These are phyloP conservation scores for Oscarella lobularis DNA, from an alignment of 37 sponge, comb jelly and placozoan species.

Conservation along the genomic window DNA sequence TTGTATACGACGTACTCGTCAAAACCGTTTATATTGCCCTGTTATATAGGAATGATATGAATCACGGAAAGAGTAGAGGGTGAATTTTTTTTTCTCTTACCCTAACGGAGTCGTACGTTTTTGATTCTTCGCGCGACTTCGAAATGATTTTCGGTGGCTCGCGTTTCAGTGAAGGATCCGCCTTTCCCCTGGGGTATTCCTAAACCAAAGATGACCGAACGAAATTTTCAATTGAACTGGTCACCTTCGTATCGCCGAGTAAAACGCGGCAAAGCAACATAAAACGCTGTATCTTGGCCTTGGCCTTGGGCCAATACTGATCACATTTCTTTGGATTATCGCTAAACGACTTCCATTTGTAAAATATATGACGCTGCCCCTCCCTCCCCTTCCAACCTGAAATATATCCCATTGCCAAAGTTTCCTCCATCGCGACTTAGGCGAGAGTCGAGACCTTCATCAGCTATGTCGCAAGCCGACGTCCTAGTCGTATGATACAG, in stretches of 20 bases:
- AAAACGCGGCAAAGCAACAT: conserved; percentile 59
- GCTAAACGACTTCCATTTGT: conserved; percentile 13
- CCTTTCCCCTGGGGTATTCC: conserved; percentile 26
- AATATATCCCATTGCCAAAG: conserved; percentile 71
- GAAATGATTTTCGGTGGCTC: conserved; percentile 32
- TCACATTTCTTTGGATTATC: conserved; percentile 61
- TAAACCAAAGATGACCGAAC: conserved; percentile 2
- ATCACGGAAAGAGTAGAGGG: neutral
- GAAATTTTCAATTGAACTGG: too few species aligned
- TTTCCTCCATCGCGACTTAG: conserved; percentile 37
- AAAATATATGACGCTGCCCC: neutral
- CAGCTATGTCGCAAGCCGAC: conserved; percentile 28
- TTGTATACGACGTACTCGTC: conserved; percentile 67
- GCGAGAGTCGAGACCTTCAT: conserved; percentile 56
- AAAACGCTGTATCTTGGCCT: neutral
- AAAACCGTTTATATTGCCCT: conserved; percentile 51
- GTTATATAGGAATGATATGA: neutral
- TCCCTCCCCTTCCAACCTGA: conserved; percentile 28
- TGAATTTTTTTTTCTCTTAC: conserved; percentile 9
- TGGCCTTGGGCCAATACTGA: conserved; percentile 16
- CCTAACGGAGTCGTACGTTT: conserved; percentile 53
- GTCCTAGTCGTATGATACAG: conserved; percentile 51
- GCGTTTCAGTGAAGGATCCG: conserved; percentile 25
- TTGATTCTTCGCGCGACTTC: conserved; percentile 29
- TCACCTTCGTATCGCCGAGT: conserved; percentile 65